Evolutionary conservation across 1,140 invertebrate species (phyloP).

Genomic region (Olivierus martensii): DNA sequence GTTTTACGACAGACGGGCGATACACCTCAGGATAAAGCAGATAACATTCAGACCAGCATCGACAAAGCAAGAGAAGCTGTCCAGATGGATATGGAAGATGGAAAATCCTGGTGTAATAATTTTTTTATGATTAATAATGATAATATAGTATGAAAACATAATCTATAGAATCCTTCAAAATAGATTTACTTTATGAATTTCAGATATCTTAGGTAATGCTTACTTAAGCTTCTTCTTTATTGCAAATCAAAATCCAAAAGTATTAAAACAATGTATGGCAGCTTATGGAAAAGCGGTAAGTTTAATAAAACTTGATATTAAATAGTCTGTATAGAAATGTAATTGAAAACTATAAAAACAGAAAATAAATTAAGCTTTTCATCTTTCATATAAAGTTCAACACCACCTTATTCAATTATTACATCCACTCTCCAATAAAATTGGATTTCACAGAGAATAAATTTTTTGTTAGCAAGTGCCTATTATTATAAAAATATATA

Average conservation of each 20-base stretch:
- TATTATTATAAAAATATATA: too few species aligned
- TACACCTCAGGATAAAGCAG: conserved; percentile 39
- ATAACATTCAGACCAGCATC: conserved; percentile 54
- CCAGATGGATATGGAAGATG: conserved; percentile 61
- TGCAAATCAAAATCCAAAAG: conserved; percentile 52
- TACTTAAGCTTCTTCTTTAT: conserved; percentile 68
- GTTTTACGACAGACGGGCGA: conserved; percentile 52
- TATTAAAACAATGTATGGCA: conserved; percentile 56
- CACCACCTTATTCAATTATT: too few species aligned
- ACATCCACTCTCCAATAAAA: too few species aligned
- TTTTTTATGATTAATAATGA: not conserved
- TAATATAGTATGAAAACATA: not conserved
- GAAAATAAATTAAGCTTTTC: too few species aligned
- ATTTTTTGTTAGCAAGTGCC: too few species aligned
- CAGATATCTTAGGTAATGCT: conserved; percentile 63
- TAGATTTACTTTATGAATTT: not conserved
- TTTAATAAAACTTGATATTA: too few species aligned
- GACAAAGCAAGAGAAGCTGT: conserved; percentile 71
- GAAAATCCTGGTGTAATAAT: conserved; percentile 51
- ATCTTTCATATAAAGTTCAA: too few species aligned
- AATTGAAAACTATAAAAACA: too few species aligned
- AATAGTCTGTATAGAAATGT: too few species aligned
- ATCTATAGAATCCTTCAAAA: not conserved
- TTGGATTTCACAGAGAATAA: too few species aligned
- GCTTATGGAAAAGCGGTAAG: conserved; percentile 66